Evolutionary conservation across 2,797 vertebrate species (phyloP).

Genomic region (Myioborus miniatus): DNA sequence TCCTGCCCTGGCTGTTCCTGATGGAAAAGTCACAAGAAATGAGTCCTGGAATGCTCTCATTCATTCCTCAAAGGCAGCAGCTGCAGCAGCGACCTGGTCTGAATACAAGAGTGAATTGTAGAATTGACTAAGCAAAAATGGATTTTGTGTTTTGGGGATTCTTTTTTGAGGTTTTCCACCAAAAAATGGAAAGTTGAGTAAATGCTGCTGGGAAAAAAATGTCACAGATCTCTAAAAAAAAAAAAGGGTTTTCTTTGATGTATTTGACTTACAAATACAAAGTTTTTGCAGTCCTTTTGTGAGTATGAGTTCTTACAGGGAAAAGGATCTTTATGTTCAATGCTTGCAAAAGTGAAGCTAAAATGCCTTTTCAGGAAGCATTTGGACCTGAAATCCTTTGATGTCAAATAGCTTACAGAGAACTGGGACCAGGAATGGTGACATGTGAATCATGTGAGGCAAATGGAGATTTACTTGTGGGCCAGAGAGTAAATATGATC

Average conservation of each 20-base stretch:
- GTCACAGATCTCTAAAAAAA: not conserved
- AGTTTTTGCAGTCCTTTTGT: not conserved
- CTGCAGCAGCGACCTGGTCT: not conserved
- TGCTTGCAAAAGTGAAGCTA: not conserved
- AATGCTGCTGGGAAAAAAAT: not conserved
- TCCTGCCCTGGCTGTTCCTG: not conserved
- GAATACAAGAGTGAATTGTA: not conserved
- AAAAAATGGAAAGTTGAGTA: not conserved
- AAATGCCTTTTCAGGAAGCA: not conserved
- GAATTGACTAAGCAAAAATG: not conserved
- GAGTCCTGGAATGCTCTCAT: rapidly evolving
- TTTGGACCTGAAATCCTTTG: not conserved
- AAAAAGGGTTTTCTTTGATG: not conserved
- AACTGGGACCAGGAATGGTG: not conserved
- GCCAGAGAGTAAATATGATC: not conserved
- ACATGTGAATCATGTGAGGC: rapidly evolving
- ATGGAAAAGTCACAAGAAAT: not conserved
- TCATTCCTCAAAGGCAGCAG: not conserved
- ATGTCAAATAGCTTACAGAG: not conserved
- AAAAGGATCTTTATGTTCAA: not conserved
- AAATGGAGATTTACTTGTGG: not conserved
- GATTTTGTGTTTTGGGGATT: rapidly evolving
- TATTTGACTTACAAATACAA: not conserved
- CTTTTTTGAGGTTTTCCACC: not conserved
- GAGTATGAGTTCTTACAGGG: not conserved